Percentiles rank a stretch among this genome's conserved stretches.
phyloP scores from a whole-genome alignment of 2,797 vertebrate genomes.

The Corythornis leucogaster region DNA sequence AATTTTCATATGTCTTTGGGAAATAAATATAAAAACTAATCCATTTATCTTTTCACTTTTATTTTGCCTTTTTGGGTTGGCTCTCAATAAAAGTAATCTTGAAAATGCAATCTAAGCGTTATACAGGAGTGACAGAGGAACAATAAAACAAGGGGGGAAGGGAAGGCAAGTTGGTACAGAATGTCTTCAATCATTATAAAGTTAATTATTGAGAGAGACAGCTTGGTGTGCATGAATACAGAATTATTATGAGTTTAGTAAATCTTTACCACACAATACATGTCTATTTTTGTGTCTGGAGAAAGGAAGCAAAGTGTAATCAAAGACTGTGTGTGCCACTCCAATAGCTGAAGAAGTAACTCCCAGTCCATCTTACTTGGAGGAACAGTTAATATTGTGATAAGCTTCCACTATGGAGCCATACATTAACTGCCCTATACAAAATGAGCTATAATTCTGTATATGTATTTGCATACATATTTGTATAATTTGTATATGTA shows the following conservation, averaged over 20 bases:
- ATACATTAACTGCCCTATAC: not conserved
- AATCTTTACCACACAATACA: not conserved
- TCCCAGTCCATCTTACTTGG: not conserved
- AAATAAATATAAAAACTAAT: constrained; percentile 22
- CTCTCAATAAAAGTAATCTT: constrained; percentile 22
- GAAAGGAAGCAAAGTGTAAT: not conserved
- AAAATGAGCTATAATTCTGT: not conserved
- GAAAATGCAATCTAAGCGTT: not conserved
- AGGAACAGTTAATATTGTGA: not conserved
- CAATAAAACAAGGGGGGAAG: not conserved
- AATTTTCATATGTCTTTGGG: not conserved
- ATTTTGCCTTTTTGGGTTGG: not conserved
- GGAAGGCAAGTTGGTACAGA: not conserved
- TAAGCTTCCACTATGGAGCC: not conserved
- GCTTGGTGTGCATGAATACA: not conserved
- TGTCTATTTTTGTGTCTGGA: not conserved
- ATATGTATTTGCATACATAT: too few species aligned
- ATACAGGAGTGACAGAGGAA: not conserved
- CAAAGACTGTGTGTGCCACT: fast-evolving
- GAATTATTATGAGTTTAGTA: constrained; percentile 21
- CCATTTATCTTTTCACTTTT: not conserved
- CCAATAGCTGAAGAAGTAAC: not conserved
- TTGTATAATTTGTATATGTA: not conserved
- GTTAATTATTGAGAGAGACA: constrained; percentile 19
- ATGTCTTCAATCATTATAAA: constrained; percentile 27